These are phyloP conservation scores for Choreutis nemorana DNA, from an alignment of 2,888 invertebrate species.

Conservation along the genomic window DNA sequence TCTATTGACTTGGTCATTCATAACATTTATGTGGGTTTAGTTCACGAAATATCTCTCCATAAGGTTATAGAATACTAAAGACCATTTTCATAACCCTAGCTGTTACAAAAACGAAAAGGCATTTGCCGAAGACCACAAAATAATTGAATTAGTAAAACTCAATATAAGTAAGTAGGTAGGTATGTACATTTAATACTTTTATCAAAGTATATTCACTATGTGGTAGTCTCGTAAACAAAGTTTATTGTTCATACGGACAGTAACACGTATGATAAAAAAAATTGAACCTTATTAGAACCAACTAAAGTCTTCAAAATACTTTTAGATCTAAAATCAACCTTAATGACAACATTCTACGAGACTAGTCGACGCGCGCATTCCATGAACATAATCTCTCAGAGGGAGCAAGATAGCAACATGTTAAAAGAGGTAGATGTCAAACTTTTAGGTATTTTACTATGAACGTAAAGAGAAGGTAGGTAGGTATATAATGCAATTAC, in stretches of 20 bases:
- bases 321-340: no score
- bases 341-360: constrained; percentile 37
- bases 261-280: constrained; percentile 14
- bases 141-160: no score
- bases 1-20: no score
- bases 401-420: constrained; percentile 45
- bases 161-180: no score
- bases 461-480: constrained; percentile 49
- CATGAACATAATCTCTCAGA: constrained; percentile 53
- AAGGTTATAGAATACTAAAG: no score
- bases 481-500: constrained; percentile 58
- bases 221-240: constrained; percentile 46
- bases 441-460: constrained; percentile 63
- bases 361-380: constrained; percentile 65
- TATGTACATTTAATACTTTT: constrained; percentile 57
- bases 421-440: constrained; percentile 63
- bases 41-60: no score
- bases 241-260: constrained; percentile 18
- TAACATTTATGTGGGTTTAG: no score
- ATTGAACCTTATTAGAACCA: constrained; percentile 31
- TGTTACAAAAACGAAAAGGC: no score
- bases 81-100: no score
- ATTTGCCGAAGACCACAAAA: no score
- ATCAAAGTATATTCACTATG: constrained; percentile 57
- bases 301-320: no score